Evolutionary conservation across 2,888 invertebrate species (phyloP).

Genomic region (Drosophila formosana): DNA sequence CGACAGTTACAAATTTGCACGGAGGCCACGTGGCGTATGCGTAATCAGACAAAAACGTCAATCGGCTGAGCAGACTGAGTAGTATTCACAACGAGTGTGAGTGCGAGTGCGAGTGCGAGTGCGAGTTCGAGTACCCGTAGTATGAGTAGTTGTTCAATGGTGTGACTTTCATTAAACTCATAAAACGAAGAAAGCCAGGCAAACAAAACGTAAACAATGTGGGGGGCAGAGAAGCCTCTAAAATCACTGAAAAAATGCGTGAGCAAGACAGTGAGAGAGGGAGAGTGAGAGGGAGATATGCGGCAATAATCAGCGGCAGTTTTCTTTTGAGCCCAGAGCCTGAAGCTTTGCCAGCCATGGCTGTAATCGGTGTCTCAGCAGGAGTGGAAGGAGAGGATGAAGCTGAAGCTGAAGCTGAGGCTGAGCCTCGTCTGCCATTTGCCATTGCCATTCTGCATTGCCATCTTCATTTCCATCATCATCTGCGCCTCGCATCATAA

Average conservation of each 20-base stretch:
- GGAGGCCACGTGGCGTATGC: constrained; percentile 22
- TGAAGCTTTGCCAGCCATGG: not conserved
- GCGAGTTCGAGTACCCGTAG: not conserved
- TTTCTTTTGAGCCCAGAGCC: constrained; percentile 17
- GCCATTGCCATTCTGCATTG: constrained; percentile 54
- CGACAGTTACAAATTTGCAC: not conserved
- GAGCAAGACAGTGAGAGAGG: not conserved
- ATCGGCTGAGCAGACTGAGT: not conserved
- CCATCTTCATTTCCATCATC: constrained; percentile 77
- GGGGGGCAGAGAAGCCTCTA: constrained; percentile 21
- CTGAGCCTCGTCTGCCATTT: constrained; percentile 25
- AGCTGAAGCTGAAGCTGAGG: not conserved
- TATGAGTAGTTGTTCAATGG: constrained; percentile 38
- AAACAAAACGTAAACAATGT: constrained; percentile 26
- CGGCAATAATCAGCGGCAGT: constrained; percentile 61
- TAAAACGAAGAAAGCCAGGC: constrained; percentile 47
- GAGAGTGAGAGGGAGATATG: not conserved
- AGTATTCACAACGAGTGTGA: constrained; percentile 24
- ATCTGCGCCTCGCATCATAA: constrained; percentile 73
- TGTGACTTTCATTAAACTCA: constrained; percentile 63
- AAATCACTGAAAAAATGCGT: constrained; percentile 26
- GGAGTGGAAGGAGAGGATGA: not conserved
- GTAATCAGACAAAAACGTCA: constrained; percentile 17
- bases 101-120: constrained; percentile 4
- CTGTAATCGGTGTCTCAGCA: not conserved